These are phyloP conservation scores for Candidula unifasciata DNA, from an alignment of 2,888 invertebrate genomes.

Conservation along the genomic window DNA sequence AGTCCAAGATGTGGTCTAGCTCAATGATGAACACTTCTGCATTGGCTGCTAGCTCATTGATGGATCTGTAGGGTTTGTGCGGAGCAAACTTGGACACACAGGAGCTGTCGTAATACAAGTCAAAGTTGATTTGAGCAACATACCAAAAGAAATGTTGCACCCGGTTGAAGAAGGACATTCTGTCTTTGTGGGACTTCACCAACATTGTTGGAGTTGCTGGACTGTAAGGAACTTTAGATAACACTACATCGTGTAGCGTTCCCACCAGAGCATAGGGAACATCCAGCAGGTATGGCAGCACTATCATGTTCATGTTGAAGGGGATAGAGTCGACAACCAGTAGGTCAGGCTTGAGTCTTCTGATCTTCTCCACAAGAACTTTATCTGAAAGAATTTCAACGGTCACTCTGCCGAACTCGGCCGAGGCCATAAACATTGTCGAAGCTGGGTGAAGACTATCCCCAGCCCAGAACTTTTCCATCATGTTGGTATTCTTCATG, in stretches of 20 bases:
- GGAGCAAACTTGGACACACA: conserved; percentile 54
- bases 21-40: conserved; percentile 56
- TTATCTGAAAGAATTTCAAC: conserved; percentile 28
- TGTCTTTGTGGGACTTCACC: conserved; percentile 29
- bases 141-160: conserved; percentile 39
- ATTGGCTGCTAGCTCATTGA: conserved; percentile 47
- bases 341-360: conserved; percentile 49
- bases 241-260: conserved; percentile 39
- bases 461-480: conserved; percentile 12
- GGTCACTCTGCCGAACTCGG: background rate
- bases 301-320: conserved; percentile 47
- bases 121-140: conserved; percentile 31
- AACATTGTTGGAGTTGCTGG: conserved; percentile 37
- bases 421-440: background rate
- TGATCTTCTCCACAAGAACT: conserved; percentile 31
- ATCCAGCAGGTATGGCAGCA: conserved; percentile 51
- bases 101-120: conserved; percentile 50
- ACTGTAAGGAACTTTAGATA: conserved; percentile 50
- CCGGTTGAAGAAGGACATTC: conserved; percentile 49
- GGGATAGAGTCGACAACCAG: conserved; percentile 52
- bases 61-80: conserved; percentile 51
- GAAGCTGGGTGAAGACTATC: background rate
- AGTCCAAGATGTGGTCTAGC: conserved; percentile 58
- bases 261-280: conserved; percentile 53
- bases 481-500: background rate